Evolutionary conservation across 1,140 invertebrate species (phyloP), one percentile per base, ranked within the genome.

Genomic region (Heliconius melpomene): DNA sequence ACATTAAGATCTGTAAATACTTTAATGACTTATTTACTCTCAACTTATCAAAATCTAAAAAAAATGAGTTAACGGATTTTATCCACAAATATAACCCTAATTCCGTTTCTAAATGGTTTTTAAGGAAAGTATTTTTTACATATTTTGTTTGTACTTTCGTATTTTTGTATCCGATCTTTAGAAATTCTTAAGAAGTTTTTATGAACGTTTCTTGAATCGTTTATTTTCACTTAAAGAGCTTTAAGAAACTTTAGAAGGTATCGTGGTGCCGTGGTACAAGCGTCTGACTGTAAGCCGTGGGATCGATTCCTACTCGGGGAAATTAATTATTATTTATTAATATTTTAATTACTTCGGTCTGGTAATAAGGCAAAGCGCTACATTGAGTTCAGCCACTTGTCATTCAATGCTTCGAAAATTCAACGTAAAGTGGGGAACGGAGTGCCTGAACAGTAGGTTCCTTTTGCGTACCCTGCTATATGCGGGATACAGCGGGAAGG

Each of bases 181-280:
- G 23, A n/a, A 11, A 60, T 60, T 60, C 57, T 60, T 26, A 11
- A 26, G 57, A 60, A 60, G 57, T 60, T 26, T 60, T 60, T 11
- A 60, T n/a, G 57, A 60, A 60, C 57, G 57, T 60, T 60, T 60
- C 23, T 60, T 23, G n/a, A 60, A 60, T 60, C 3, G 7, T 26
- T 60, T 60, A 60, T 60, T n/a, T 60, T 60, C 57, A 23, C 57
- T 60, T 60, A 60, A 60, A 60, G 57, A 60, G 23, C 23, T 60
- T 60, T 60, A n/a, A n/a, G 57, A 60, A 60, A n/a, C 20, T 60
- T 20, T 11, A 23, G 3, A 60, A 9, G 32, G 32, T 3, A 11
- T 60, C 20, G 18, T n/a, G 20, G 18, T 16, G 18, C 20, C 7
- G 52, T 54, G 1, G 16, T 0, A 60, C 8, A 60, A 60, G 6